Evolutionary conservation across 92 coral and sea anemone genomes (phyloP).

Genomic region (Phenganax marumi): DNA sequence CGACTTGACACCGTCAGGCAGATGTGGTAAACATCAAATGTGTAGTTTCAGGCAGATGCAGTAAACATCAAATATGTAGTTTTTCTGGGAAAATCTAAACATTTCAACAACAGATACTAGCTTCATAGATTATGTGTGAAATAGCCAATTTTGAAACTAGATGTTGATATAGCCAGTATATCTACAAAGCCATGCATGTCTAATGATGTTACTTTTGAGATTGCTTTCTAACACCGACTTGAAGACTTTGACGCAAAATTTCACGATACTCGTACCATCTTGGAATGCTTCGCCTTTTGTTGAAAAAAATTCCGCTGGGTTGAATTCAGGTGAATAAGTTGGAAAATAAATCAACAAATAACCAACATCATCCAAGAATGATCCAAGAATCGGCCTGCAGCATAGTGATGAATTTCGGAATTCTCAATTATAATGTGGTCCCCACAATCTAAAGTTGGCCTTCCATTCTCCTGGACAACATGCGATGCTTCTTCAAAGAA

Average conservation of each 20-base stretch:
- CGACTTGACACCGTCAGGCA: no score
- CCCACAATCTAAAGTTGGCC: constrained; percentile 46
- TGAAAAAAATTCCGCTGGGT: no score
- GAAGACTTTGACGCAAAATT: constrained; percentile 47
- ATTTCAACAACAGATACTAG: no score
- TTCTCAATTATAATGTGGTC: constrained; percentile 53
- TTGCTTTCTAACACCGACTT: constrained; percentile 47
- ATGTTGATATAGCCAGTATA: background rate
- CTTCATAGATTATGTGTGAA: no score
- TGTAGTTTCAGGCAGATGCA: no score
- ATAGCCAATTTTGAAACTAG: background rate
- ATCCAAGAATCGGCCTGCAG: constrained; percentile 50
- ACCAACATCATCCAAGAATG: constrained; percentile 53
- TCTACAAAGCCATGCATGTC: constrained; percentile 46
- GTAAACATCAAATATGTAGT: no score
- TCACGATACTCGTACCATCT: constrained; percentile 30
- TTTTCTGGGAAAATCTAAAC: no score
- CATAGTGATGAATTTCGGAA: constrained; percentile 47
- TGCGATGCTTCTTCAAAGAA: constrained; percentile 54
- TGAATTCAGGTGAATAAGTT: no score
- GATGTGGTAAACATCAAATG: no score
- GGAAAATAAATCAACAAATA: background rate
- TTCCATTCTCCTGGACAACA: constrained; percentile 29
- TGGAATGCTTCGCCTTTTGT: constrained; percentile 53
- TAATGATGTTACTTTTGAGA: constrained; percentile 25